Conservation (phyloP, 2,797 vertebrate species). For the Macrochelys suwanniensis region DNA sequence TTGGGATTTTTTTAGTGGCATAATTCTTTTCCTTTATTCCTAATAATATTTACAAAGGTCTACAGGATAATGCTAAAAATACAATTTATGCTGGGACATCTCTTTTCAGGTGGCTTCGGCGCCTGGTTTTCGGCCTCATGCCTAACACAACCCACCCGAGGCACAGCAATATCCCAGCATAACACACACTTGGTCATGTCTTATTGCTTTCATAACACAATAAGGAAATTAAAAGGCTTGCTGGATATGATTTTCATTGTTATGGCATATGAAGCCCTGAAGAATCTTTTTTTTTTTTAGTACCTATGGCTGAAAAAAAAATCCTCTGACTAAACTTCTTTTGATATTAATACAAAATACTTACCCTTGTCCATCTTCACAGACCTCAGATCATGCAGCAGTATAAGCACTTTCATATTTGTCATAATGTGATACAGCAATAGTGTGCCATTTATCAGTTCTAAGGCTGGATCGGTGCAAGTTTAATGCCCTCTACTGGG, state of each 20-base stretch:
- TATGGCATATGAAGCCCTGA: background rate
- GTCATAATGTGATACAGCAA: background rate
- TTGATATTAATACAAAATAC: background rate
- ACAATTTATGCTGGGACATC: background rate
- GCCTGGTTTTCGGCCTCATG: background rate
- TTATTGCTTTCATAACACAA: conserved; percentile 61
- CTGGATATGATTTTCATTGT: conserved; percentile 52
- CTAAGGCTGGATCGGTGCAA: conserved; percentile 31
- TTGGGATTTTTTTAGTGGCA: background rate
- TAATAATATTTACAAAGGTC: background rate
- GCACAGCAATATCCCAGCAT: conserved; percentile 12
- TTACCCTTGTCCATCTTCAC: accelerated
- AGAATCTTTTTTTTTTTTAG: conserved; percentile 10
- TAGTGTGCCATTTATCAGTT: background rate
- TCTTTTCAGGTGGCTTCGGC: background rate
- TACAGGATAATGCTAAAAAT: background rate
- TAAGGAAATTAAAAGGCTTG: conserved; percentile 64
- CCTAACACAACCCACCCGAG: conserved; percentile 47
- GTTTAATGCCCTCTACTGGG: conserved; percentile 79
- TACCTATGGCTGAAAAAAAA: background rate
- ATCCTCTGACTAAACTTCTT: background rate
- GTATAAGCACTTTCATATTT: accelerated
- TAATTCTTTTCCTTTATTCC: background rate
- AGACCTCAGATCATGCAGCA: background rate
- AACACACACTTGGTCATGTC: conserved; percentile 54